Evolutionary conservation across 2,888 invertebrate genomes (phyloP).

Genomic region (Pseudococcus longispinus): DNA sequence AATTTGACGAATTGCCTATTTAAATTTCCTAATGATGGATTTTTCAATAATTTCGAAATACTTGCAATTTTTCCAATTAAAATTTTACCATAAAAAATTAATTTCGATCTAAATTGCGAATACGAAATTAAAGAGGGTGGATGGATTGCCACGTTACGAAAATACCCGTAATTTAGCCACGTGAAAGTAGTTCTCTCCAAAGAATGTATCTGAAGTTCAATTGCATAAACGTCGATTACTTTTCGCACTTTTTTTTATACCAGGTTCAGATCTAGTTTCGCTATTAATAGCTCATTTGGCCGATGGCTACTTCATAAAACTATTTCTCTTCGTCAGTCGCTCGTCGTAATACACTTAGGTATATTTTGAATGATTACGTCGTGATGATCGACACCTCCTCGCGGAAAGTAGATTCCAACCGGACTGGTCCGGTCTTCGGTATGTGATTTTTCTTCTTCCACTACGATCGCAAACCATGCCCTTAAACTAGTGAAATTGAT

Average conservation of each 20-base stretch:
- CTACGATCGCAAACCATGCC: not conserved
- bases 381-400: slow-evolving; percentile 19
- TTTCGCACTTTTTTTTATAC: not conserved
- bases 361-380: not conserved
- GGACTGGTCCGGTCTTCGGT: not conserved
- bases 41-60: too few species aligned
- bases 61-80: too few species aligned
- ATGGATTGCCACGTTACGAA: too few species aligned
- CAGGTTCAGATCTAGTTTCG: not conserved
- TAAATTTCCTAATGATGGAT: too few species aligned
- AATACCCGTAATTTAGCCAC: not conserved
- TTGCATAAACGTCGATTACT: not conserved
- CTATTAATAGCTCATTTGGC: slow-evolving; percentile 9
- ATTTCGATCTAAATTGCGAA: too few species aligned
- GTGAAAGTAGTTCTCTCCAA: not conserved
- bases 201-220: not conserved
- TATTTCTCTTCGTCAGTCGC: not conserved
- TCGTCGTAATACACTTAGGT: not conserved
- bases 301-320: not conserved
- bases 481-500: not conserved
- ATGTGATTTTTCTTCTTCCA: not conserved
- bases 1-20: too few species aligned
- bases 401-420: not conserved
- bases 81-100: too few species aligned
- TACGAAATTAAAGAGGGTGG: too few species aligned